Evolutionary conservation across 2,113 vertebrate species (phyloP), one percentile per base, ranked within the genome.

Genomic region (Oxygymnocypris stewartii): DNA sequence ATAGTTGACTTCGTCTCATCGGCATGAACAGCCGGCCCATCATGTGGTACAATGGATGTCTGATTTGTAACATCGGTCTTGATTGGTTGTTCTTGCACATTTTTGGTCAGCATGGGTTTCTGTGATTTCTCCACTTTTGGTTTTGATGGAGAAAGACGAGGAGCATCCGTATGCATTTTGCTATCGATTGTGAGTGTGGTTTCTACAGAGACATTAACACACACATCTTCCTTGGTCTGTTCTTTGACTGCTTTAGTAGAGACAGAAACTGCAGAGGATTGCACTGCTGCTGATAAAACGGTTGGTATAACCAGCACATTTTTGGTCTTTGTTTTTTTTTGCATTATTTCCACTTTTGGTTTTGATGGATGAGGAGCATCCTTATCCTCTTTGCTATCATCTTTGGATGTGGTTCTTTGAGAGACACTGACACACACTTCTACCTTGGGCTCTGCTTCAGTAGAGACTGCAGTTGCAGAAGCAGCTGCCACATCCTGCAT

Each of bases 241-340:
- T 47, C 89, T 85, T 89, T 87, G 2, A 80, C 89, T 86, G 67
- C 82, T 88, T 91, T 89, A 54, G 37, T 65, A 79, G 84, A 1
- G 37, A 87, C 84, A 1, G 82, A 82, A 37, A 87, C 87, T 77
- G 69, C 31, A 49, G 82, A 31, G 67, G 83, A 79, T 88, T 90
- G 89, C 88, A 89, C 90, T 86, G 79, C 73, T 69, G 88, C 54
- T 87, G 79, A 89, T 89, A 80, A 91, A 28, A 82, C 54, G 87
- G 87, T 79, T 87, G 88, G 83, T 18, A 23, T 23, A 13, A 35
- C 59, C 87, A 90, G 75, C 35, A 87, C 85, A 40, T 77, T n/a
- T 28, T 77, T 57, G 4, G n/a, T n/a, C n/a, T n/a, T n/a, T n/a
- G n/a, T n/a, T n/a, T 40, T 7, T 73, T 69, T 73, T 10, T 61